Evolutionary conservation across 2,113 vertebrate genomes (phyloP), one percentile per base, ranked within the genome.

Genomic region (Dryoscopus gambensis): DNA sequence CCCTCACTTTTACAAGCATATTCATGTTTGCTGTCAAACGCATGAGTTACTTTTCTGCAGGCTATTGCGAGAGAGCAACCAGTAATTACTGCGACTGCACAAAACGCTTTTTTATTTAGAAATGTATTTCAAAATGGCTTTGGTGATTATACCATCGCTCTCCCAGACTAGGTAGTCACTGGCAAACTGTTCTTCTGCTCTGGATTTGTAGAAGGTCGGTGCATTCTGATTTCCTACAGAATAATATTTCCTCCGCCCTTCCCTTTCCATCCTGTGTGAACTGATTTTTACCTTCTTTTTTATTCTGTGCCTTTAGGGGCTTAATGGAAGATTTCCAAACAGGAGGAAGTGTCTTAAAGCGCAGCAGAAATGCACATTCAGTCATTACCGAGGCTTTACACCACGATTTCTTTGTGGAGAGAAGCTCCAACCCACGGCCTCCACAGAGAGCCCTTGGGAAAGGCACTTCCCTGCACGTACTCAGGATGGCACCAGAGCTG

Each of bases 21-120:
- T 93, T 96, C 95, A 89, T 93, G 88, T 93, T 93, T 59, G 81
- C 96, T 77, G 78, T 80, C 87, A 96, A 96, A 91, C 19, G 47
- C 93, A 84, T 95, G 89, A 91, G 21, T 33, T 95, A 89, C 83
- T 90, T 89, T 97, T 96, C 97, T 92, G 82, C 84, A 94, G 96
- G 91, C 60, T 65, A 94, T 95, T 95, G 84, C 95, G 79, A 84
- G 94, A 96, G 87, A 94, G 92, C 93, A 95, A 62, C 89, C 93
- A 71, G 96, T 90, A 93, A 96, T 97, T 97, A 96, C 90, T 77
- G 70, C 75, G 86, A 88, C 78, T 59, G 91, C 95, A 96, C 91
- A 92, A 95, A 96, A 95, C 5, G n/a, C 60, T 89, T 95, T 85
- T 93, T 95, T 92, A 90, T 93, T 92, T 60, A 93, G 95, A 92